phyloP scores from a whole-genome alignment of 2,113 vertebrate genomes.

The Ammodytes marinus region DNA sequence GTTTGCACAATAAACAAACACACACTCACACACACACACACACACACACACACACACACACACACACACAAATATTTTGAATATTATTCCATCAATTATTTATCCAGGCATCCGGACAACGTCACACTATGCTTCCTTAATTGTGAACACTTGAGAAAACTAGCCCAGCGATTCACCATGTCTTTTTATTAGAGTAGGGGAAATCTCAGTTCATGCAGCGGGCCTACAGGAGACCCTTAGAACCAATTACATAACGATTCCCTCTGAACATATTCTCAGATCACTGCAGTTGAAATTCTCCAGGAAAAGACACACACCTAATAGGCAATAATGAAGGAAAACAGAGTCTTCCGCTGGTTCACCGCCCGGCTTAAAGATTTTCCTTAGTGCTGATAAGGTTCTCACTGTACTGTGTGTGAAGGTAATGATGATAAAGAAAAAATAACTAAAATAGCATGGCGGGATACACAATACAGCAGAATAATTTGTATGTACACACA shows the following conservation, averaged over 20 bases:
- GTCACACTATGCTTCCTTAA: slow-evolving; percentile 6
- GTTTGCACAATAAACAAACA: not conserved
- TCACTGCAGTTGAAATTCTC: slow-evolving; percentile 71
- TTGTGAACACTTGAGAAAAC: slow-evolving; percentile 41
- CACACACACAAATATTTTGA: too few relatives aligned
- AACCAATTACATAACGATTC: slow-evolving; percentile 79
- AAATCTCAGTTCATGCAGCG: slow-evolving; percentile 40
- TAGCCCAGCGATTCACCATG: slow-evolving; percentile 30
- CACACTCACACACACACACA: not conserved
- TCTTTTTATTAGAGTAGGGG: slow-evolving; percentile 42
- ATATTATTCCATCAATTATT: not conserved
- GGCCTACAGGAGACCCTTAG: slow-evolving; percentile 72
- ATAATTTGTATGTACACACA: too few relatives aligned
- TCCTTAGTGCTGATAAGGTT: slow-evolving; percentile 41
- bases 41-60: not conserved
- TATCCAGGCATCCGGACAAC: slow-evolving; percentile 23
- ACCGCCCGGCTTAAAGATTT: slow-evolving; percentile 46
- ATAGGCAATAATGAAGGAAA: slow-evolving; percentile 76
- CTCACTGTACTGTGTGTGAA: slow-evolving; percentile 40
- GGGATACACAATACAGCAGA: slow-evolving; percentile 2
- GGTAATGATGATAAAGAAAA: not conserved
- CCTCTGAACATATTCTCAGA: slow-evolving; percentile 65
- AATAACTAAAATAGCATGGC: slow-evolving; percentile 7
- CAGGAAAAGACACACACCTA: slow-evolving; percentile 64
- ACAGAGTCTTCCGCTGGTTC: slow-evolving; percentile 63